Evolutionary conservation across 1,140 invertebrate species (phyloP), one percentile per base, ranked within the genome.

Genomic region (Eciton burchellii): DNA sequence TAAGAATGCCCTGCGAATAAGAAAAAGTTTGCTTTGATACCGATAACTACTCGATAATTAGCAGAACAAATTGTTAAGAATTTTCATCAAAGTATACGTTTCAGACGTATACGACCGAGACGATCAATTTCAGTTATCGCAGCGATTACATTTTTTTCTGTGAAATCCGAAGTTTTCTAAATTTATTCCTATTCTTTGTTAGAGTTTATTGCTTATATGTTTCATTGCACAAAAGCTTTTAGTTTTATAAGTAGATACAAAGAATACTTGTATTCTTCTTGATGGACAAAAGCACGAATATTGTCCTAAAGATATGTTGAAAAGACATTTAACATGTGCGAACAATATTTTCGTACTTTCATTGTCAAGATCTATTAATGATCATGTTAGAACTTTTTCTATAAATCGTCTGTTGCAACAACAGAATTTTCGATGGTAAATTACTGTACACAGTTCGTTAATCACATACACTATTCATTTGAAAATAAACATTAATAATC

Each of bases 401-500:
- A 14, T 59, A 59, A 26, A 14, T 35, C 35, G 6, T 35, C 35
- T 35, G 19, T 29, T 12, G 16, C 8, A 54, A 54, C 35, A 1
- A 41, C 19, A 16, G 14, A 56, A 3, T 41, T 19, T 29, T 29
- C 21, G 0, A 1, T 0, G 8, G n/a, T 19, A 3, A 71, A 56
- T 21, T 19, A 12, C 1, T 70, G 35, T 19, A 24, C 14, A 5
- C 5, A 57, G 4, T 41, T 72, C n/a, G 14, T 12, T 16, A 54
- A n/a, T 41, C 21, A 70, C 19, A 8, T 71, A 56, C 14, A 41
- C 56, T 41, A 72, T 43, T 72, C 14, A 41, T n/a, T n/a, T n/a
- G n/a, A n/a, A 57, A 71, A 56, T 72, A 29, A 26, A 57, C 52
- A 72, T 56, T 12, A 66, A 47, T 66, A 5, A 71, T 71, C 16